Evolutionary conservation across 2,888 invertebrate species (phyloP), one percentile per base, ranked within the genome.

Genomic region (Agrochola lota): DNA sequence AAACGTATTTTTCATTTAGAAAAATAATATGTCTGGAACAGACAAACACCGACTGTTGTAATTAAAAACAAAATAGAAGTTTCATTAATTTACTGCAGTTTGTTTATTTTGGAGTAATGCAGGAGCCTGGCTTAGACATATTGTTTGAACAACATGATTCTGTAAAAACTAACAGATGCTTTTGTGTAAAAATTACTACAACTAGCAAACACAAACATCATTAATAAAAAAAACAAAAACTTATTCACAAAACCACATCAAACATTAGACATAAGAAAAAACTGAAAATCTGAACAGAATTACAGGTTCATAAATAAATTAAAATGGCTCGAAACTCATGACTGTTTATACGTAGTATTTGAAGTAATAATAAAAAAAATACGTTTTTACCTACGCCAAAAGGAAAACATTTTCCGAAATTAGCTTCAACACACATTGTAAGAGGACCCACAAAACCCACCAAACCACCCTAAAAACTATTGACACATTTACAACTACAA

Each of bases 41-140:
- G 17, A 59, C 7, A 49, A 43, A 26, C 57, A 59, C 43, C 11
- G 57, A 17, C 17, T 35, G 12, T 20, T 35, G 11, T 66, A 74
- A 74, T 81, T 26, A 52, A 74, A 81, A 80, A 64, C 74, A 35
- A 80, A 81, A 43, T 35, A n/a, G 15, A 78, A 66, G 17, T 59
- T 74, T 59, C 8, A 59, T 74, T 81, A 59, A 74, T 81, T 66
- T 59, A 66, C 17, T 66, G 26, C 52, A 78, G 49, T 59, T 81
- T 52, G 49, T 64, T 74, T 73, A n/a, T 73, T 23, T 35, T 3
- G n/a, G 12, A 35, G 20, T 49, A 57, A n/a, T 52, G 30, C 59
- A 69, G 35, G 35, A 52, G 52, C 7, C 57, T 80, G 74, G n/a
- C 17, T 64, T 20, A 52, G 64, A 78, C 57, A 46, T 66, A 0